Evolutionary conservation across 2,888 invertebrate genomes (phyloP).

Genomic region (Syrista parreyssii): DNA sequence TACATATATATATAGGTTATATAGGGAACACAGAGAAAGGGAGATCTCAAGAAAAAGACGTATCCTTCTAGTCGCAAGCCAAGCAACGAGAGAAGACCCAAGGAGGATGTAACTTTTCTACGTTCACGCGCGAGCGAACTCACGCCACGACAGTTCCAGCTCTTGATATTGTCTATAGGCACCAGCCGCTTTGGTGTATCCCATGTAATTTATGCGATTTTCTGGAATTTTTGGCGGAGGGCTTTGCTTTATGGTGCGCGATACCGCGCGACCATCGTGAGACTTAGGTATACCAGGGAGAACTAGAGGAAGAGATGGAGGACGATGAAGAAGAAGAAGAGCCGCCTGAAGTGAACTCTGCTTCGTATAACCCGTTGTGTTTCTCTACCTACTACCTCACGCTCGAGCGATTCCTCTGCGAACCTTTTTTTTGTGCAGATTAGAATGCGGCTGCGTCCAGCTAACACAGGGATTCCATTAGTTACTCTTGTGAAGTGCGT

Average conservation of each 20-base stretch:
- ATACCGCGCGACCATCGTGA: not conserved
- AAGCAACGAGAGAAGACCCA: not conserved
- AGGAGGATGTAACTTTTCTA: not conserved
- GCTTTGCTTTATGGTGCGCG: slow-evolving; percentile 12
- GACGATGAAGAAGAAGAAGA: slow-evolving; percentile 9
- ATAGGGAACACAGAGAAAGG: not conserved
- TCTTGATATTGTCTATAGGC: slow-evolving; percentile 14
- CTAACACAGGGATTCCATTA: slow-evolving; percentile 22
- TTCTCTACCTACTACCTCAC: slow-evolving; percentile 2
- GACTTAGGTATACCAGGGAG: not conserved
- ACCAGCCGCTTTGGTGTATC: slow-evolving; percentile 5
- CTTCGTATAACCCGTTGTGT: not conserved
- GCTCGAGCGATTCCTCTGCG: slow-evolving; percentile 5
- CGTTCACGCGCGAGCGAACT: slow-evolving; percentile 20
- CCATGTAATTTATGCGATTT: slow-evolving; percentile 12
- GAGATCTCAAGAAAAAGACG: not conserved
- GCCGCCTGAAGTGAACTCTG: slow-evolving; percentile 7
- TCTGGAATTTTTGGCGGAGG: slow-evolving; percentile 15
- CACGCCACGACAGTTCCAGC: slow-evolving; percentile 7
- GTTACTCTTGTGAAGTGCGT: slow-evolving; percentile 20
- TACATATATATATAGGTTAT: not conserved
- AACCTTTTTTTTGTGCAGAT: slow-evolving; percentile 6
- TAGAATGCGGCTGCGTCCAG: slow-evolving; percentile 14
- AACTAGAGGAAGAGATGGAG: not conserved
- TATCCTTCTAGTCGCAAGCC: not conserved